Evolutionary conservation across 2,113 vertebrate genomes (phyloP).

Genomic region (Delphinapterus leucas): DNA sequence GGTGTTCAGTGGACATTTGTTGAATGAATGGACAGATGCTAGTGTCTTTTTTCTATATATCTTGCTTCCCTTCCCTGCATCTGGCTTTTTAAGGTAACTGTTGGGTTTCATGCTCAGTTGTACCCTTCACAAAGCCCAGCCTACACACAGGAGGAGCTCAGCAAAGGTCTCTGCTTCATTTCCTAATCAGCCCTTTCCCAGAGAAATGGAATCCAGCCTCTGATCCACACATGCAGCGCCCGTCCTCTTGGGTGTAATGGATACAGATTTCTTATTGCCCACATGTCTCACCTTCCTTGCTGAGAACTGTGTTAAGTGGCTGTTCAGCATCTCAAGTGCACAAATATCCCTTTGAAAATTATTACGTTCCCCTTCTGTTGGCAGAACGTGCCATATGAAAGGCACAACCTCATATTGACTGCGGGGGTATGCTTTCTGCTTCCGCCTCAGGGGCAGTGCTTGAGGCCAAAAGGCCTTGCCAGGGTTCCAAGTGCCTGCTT

Average conservation of each 20-base stretch:
- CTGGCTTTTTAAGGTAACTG: not conserved
- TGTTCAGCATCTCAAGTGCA: conserved; percentile 29
- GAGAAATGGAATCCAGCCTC: not conserved
- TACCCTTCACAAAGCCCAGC: not conserved
- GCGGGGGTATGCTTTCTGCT: conserved; percentile 11
- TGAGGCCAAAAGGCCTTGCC: conserved; percentile 22
- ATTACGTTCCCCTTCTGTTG: conserved; percentile 60
- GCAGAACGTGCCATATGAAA: conserved; percentile 31
- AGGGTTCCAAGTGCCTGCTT: not conserved
- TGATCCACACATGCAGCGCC: not conserved
- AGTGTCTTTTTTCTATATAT: not conserved
- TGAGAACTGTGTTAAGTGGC: not conserved
- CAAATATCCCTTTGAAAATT: conserved; percentile 63
- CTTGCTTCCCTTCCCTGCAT: not conserved
- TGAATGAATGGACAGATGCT: not conserved
- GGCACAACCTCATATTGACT: not conserved
- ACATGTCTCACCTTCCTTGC: not conserved
- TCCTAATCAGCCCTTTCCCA: not conserved
- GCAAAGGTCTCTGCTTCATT: not conserved
- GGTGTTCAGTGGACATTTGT: not conserved
- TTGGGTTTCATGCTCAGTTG: not conserved
- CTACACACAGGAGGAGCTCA: not conserved
- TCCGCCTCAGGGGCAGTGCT: not conserved
- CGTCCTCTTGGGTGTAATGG: not conserved
- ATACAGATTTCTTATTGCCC: not conserved